phyloP scores from a whole-genome alignment of 2,888 invertebrate genomes.

The Acronicta aceris region DNA sequence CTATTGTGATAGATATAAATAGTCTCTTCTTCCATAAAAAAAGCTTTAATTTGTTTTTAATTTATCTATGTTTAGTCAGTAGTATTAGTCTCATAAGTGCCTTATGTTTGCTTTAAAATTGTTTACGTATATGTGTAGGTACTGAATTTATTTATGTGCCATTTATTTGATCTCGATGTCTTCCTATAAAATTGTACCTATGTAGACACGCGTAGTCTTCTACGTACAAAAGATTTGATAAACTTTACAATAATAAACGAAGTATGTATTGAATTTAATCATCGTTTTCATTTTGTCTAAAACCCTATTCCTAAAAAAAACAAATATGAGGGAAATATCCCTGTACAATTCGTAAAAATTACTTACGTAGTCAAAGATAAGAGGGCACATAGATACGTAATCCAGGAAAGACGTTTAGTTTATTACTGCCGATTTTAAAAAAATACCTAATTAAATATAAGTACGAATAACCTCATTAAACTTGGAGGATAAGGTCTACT shows the following conservation, averaged over 20 bases:
- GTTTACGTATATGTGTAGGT: slow-evolving; percentile 35
- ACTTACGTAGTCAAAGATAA: no score
- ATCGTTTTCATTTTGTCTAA: slow-evolving; percentile 12
- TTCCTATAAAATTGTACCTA: slow-evolving; percentile 70
- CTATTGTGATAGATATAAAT: slow-evolving; percentile 86
- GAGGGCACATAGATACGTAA: no score
- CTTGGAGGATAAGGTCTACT: no score
- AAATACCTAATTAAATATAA: no score
- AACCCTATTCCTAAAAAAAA: not conserved
- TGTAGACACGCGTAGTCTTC: slow-evolving; percentile 46
- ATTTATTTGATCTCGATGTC: slow-evolving; percentile 85
- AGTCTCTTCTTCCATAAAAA: slow-evolving; percentile 85
- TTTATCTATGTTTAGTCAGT: slow-evolving; percentile 64
- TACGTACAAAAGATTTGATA: slow-evolving; percentile 43
- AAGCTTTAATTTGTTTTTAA: slow-evolving; percentile 88
- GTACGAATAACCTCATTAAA: no score
- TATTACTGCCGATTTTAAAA: no score
- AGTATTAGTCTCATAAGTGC: slow-evolving; percentile 52
- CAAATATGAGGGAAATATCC: no score
- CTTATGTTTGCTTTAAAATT: slow-evolving; percentile 51
- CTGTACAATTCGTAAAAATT: no score
- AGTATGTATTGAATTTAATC: slow-evolving; percentile 31
- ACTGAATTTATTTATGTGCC: slow-evolving; percentile 72
- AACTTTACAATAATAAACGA: slow-evolving; percentile 44
- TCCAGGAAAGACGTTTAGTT: no score